Evolutionary conservation across 2,797 vertebrate species (phyloP).

Genomic region (Coccyzus lansbergi): DNA sequence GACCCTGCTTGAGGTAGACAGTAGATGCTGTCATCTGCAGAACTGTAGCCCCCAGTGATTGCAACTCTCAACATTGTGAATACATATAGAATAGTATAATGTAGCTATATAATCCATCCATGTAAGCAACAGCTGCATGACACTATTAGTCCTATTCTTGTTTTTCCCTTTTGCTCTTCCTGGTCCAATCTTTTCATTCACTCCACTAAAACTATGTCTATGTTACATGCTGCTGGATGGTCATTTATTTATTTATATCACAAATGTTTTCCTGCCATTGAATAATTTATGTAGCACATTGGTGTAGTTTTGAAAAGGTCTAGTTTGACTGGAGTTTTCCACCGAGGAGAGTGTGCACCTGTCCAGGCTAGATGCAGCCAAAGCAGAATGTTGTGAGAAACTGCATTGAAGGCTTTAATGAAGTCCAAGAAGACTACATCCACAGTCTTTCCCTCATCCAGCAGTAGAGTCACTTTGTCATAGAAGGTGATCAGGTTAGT

Average conservation of each 20-base stretch:
- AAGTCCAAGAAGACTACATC: too few species aligned
- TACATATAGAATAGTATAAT: background rate
- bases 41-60: background rate
- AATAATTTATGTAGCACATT: background rate
- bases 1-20: background rate
- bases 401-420: too few species aligned
- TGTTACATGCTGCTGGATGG: background rate
- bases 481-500: too few species aligned
- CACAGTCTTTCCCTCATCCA: too few species aligned
- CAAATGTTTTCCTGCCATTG: background rate
- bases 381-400: too few species aligned
- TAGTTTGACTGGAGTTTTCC: background rate
- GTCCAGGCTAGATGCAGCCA: too few species aligned
- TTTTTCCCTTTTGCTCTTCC: background rate
- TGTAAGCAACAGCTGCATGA: background rate
- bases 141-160: background rate
- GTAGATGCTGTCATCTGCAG: slow-evolving; percentile 43
- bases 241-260: background rate
- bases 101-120: background rate
- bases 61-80: background rate
- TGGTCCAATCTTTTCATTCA: background rate
- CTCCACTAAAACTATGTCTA: background rate
- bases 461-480: too few species aligned
- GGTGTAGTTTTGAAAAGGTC: background rate
- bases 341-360: too few species aligned